Base-by-base conservation (phyloP, 2,113 vertebrate species). In the Ammodytes marinus region DNA sequence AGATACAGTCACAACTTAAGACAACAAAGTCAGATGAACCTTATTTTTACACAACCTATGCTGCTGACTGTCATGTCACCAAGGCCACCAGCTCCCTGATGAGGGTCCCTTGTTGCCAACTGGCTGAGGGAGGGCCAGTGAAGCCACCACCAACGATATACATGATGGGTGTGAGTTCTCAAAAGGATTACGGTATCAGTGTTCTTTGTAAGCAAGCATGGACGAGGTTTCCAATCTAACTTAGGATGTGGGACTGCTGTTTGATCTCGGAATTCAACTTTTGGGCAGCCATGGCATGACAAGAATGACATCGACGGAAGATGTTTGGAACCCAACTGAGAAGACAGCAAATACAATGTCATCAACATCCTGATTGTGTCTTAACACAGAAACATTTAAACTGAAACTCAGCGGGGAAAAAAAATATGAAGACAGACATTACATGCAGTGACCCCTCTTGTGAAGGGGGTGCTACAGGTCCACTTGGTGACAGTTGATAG, bases 51-150 rank as follows among this genome's bases (percentile, higher is more conserved):
- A 63, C 53, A 69, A 61, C 67, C 79, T 75, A 82, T 85, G 80
- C 69, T 42, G 14, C 58, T 70, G 66, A 54, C 71, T 53, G 71
- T 63, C 52, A 65, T 67, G 39, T 43, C 77, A 69, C 59, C 59
- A 70, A 63, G 17, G 70, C 74, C 60, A 79, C 60, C 64, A 79
- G 80, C 74, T 88, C 71, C 73, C 69, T 80, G 81, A 80, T 84
- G 77, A 84, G 72, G n/a, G 42, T 71, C 40, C 59, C 4, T 63
- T 0, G 8, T 19, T 78, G 74, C 70, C 74, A 84, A 66, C 55
- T 79, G 64, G 45, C 66, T 80, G 74, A 80, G 71, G 63, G 73
- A 65, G 40, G 71, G 39, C 69, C 64, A 61, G 9, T 79, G 60
- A 64, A 82, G 54, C 17, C 43, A 63, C 66, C 68, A 71, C 5